Percentiles rank a stretch among this genome's conserved stretches.
Conservation (phyloP, 2,113 vertebrate genomes). For the Leptocoma aspasia region DNA sequence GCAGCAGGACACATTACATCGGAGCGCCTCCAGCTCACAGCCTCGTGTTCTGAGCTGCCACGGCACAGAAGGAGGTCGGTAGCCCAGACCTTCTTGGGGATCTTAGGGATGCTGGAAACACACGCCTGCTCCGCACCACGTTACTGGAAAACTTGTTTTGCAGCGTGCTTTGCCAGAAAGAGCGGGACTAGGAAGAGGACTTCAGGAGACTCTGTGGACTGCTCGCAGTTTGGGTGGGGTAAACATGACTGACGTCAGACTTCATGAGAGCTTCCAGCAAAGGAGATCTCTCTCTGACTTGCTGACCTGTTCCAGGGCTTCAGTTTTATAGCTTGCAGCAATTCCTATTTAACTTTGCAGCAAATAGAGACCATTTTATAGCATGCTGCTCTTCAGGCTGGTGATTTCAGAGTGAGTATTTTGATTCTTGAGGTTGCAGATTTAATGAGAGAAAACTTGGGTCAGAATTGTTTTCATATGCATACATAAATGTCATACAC, state of each 20-base stretch:
- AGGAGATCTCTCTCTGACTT: background rate
- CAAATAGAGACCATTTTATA: background rate
- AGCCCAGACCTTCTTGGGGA: background rate
- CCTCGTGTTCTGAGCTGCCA: background rate
- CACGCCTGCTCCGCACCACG: fast-evolving
- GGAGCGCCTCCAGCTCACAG: background rate
- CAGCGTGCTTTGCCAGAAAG: background rate
- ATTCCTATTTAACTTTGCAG: background rate
- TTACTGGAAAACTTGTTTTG: background rate
- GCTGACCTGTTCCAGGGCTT: background rate
- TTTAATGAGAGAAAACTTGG: background rate
- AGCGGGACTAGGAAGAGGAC: background rate
- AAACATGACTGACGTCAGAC: background rate
- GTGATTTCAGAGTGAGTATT: background rate
- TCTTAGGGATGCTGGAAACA: background rate
- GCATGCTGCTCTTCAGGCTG: background rate
- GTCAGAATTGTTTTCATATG: background rate
- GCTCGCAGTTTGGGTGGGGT: background rate
- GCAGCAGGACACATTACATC: background rate
- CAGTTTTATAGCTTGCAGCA: background rate
- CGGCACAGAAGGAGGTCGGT: background rate
- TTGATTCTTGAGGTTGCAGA: background rate
- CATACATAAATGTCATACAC: background rate
- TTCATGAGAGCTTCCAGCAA: background rate
- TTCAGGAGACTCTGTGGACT: background rate